A percentile compares a stretch with the other conserved stretches of the same genome.
Evolutionary conservation across 2,797 vertebrate species (phyloP).

Genomic region (Craterocephalus amniculus): DNA sequence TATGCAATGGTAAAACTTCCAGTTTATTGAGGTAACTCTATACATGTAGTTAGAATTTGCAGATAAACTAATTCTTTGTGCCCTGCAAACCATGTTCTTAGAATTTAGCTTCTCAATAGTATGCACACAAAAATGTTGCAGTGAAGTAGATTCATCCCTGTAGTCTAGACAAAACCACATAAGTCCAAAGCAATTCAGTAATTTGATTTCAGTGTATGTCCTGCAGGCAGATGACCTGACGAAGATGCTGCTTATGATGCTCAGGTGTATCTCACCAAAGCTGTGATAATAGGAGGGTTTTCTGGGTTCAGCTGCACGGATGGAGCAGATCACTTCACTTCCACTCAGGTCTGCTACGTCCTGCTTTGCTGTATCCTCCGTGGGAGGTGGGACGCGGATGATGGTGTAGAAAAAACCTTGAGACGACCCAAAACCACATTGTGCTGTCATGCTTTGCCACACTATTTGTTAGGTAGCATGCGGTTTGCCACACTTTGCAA

Average conservation of each 20-base stretch:
- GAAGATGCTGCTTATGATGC: constrained; percentile 18
- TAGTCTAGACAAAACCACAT: constrained; percentile 17
- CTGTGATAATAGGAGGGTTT: constrained; percentile 96
- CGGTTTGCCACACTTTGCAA: background rate
- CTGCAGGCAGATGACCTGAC: constrained; percentile 20
- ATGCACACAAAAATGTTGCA: constrained; percentile 25
- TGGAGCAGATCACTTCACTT: constrained; percentile 88
- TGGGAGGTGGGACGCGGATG: constrained; percentile 85
- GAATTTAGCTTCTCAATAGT: constrained; percentile 1
- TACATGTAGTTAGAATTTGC: constrained; percentile 12
- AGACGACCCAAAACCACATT: background rate
- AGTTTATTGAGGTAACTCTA: no score
- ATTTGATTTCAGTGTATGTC: constrained; percentile 26
- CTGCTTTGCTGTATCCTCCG: constrained; percentile 53
- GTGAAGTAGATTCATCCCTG: constrained; percentile 22
- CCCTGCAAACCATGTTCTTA: background rate
- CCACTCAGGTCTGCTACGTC: constrained; percentile 81
- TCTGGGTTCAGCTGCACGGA: constrained; percentile 81
- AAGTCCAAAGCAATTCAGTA: constrained; percentile 29
- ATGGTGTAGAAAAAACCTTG: constrained; percentile 91
- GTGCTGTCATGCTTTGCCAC: background rate
- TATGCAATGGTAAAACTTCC: background rate
- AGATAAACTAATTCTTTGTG: constrained; percentile 11
- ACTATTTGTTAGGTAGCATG: background rate
- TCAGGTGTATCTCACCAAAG: constrained; percentile 85